Evolutionary conservation across 2,888 invertebrate genomes (phyloP), one percentile per base, ranked within the genome.

Genomic region (Mythimna pallens): DNA sequence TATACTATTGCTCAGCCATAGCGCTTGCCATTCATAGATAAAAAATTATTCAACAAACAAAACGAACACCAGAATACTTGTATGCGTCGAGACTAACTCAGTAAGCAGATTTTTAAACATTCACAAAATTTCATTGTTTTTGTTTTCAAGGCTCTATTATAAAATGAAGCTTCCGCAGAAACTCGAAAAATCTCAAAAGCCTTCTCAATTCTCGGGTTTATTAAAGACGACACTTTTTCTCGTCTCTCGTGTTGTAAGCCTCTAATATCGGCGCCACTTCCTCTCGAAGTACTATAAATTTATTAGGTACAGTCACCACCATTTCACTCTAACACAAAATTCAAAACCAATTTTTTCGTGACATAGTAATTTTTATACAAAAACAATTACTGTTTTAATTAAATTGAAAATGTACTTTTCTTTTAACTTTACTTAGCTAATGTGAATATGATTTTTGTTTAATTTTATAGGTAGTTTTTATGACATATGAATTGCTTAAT

Each of bases 151-250:
- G 40, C 14, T 66, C 20, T 30, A 8, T 12, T 22, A 34, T 50
- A 58, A 58, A 75, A 73, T 43, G 34, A 68, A 76, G 25, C 69
- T 47, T 14, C 20, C 47, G 12, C 8, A 36, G 69, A 54, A 8
- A 54, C 77, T 20, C 54, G 1, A 36, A 70, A 77, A 20, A 69
- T 77, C 69, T 74, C 59, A 30, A 69, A 47, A 69, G 61, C 70
- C 54, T 50, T 4, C 78, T 55, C 54, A 30, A 55, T 61, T 61
- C 47, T 40, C 61, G 43, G 20, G 59, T 50, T 77, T 74, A 68
- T 74, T 69, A 40, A 55, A 59, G 20, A 36, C 36, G 52, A 47
- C 34, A 68, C 34, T 59, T 77, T 34, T 3, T 57, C 14, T 47
- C 52, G 36, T 30, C 36, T n/a, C 14, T n/a, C n/a, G 10, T 54